Conservation (phyloP, 2,888 invertebrate species). For the Caenorhabditis doughertyi region DNA sequence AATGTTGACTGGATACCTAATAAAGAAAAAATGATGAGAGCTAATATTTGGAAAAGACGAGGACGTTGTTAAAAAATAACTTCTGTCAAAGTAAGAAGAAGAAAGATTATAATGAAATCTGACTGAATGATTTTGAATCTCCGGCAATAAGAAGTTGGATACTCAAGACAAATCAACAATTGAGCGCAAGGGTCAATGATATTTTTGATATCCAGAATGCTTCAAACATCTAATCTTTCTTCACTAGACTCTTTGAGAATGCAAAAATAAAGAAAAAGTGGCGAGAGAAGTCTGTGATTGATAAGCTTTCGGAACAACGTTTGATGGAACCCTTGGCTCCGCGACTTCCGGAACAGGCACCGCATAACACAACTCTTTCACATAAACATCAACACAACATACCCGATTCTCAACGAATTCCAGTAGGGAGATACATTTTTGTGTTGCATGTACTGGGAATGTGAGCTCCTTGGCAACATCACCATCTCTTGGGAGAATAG, state of each 20-base stretch:
- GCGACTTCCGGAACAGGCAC: slow-evolving; percentile 25
- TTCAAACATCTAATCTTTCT: slow-evolving; percentile 12
- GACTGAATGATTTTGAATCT: no score
- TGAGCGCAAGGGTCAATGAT: slow-evolving; percentile 10
- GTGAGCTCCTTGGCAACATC: slow-evolving; percentile 31
- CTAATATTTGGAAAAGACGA: slow-evolving; percentile 29
- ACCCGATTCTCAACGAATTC: slow-evolving; percentile 46
- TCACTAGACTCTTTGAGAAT: not conserved
- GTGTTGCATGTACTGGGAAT: slow-evolving; percentile 25
- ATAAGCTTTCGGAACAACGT: slow-evolving; percentile 42
- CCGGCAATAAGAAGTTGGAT: not conserved
- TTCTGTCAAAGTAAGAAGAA: not conserved
- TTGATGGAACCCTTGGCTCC: slow-evolving; percentile 46
- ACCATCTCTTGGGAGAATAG: no score
- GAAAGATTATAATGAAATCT: not conserved
- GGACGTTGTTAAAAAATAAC: not conserved
- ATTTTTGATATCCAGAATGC: slow-evolving; percentile 4
- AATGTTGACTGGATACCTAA: no score
- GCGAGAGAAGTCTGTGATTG: slow-evolving; percentile 50
- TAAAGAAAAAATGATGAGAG: slow-evolving; percentile 37
- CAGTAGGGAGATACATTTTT: slow-evolving; percentile 37
- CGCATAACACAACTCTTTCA: slow-evolving; percentile 12
- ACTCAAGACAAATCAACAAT: not conserved
- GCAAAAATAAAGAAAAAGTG: slow-evolving; percentile 31
- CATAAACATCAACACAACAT: slow-evolving; percentile 18